Conservation (phyloP, 2,888 invertebrate species). For the Bellardia bayeri region DNA sequence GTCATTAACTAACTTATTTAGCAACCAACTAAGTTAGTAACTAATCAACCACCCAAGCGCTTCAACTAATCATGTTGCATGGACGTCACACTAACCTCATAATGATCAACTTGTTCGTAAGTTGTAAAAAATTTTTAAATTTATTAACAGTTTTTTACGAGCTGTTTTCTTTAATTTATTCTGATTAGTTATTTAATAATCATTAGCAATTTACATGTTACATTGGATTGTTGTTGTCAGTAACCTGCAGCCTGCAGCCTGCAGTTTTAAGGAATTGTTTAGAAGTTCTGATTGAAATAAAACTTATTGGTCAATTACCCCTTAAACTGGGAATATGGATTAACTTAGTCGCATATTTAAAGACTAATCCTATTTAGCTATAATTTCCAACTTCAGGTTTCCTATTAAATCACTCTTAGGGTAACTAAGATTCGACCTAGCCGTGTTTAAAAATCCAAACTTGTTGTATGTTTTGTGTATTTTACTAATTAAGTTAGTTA, state of each 20-base stretch:
- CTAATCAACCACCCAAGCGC: background rate
- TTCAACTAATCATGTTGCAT: background rate
- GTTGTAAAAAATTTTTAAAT: constrained; percentile 29
- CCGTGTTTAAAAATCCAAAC: background rate
- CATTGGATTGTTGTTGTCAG: too few relatives aligned
- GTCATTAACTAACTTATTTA: background rate
- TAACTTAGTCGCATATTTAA: too few relatives aligned
- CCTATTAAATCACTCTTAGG: background rate
- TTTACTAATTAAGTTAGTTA: constrained; percentile 3
- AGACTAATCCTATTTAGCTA: too few relatives aligned
- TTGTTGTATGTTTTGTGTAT: background rate
- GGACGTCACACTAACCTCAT: constrained; percentile 9
- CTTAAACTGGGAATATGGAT: too few relatives aligned
- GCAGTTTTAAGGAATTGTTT: too few relatives aligned
- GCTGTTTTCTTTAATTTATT: background rate
- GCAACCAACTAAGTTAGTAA: background rate
- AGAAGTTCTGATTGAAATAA: too few relatives aligned
- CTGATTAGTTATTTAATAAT: constrained; percentile 43
- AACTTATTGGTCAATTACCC: too few relatives aligned
- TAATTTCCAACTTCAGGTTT: too few relatives aligned
- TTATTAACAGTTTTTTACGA: background rate
- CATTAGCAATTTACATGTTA: constrained; percentile 54
- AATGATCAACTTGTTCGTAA: constrained; percentile 7
- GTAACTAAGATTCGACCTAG: background rate
- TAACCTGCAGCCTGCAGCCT: too few relatives aligned